phyloP scores from a whole-genome alignment of 92 coral and sea anemone species.

The Siderastrea radians region DNA sequence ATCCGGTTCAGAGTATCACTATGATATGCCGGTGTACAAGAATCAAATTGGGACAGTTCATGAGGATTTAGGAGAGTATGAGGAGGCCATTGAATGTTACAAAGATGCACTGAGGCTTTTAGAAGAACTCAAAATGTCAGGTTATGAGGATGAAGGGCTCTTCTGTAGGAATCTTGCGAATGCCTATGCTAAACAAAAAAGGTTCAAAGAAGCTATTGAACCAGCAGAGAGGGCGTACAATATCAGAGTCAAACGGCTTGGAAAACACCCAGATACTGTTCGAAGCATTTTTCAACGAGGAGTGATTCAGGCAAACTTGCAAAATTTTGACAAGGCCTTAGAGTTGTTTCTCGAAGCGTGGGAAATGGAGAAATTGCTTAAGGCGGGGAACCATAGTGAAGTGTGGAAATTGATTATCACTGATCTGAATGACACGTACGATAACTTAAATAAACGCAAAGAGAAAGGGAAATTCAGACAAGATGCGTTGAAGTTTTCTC shows the following conservation, averaged over 20 bases:
- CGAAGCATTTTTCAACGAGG: conserved; percentile 77
- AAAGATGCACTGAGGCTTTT: conserved; percentile 66
- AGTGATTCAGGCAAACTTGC: conserved; percentile 53
- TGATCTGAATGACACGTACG: conserved; percentile 5
- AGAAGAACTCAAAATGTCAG: conserved; percentile 57
- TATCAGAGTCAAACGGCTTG: conserved; percentile 49
- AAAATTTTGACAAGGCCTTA: conserved; percentile 39
- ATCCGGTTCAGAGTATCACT: conserved; percentile 31
- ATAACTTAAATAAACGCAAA: background rate
- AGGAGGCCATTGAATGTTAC: conserved; percentile 55
- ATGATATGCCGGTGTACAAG: conserved; percentile 32
- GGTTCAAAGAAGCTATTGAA: conserved; percentile 59
- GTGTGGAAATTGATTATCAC: conserved; percentile 46
- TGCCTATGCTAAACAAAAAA: conserved; percentile 43
- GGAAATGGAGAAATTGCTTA: conserved; percentile 73
- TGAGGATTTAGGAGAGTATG: conserved; percentile 35
- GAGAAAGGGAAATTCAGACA: conserved; percentile 1
- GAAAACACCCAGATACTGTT: conserved; percentile 74
- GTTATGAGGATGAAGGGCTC: conserved; percentile 59
- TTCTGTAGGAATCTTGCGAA: conserved; percentile 77
- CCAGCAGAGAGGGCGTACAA: conserved; percentile 69
- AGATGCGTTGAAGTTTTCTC: conserved; percentile 28
- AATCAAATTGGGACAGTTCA: conserved; percentile 42
- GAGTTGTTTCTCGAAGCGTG: conserved; percentile 48
- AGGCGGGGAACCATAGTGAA: conserved; percentile 61